Base-by-base conservation (phyloP, 23 tunicate genomes). In the Halocynthia roretzi region DNA sequence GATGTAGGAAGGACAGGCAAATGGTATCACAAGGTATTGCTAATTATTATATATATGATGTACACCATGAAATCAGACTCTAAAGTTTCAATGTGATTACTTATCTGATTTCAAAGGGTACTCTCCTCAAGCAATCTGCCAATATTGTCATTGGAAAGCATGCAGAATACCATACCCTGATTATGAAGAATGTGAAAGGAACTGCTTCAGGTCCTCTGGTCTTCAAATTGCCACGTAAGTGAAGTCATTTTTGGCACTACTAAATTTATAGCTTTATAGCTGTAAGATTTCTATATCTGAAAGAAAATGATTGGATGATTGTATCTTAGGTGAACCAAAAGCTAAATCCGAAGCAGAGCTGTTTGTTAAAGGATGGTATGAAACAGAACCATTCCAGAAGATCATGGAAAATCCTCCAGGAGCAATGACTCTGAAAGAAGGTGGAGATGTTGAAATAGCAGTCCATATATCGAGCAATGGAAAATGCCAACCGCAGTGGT, bases 341-440 rank as follows among this genome's bases (percentile, higher is more conserved):
- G 22, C 71, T 0, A 21, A 58, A 5, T 68, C 70, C 44, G 8
- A 76, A 8, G 68, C 81, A 6, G 52, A 76, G 50, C 71, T 83
- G 56, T 51, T 10, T 51, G 87, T 83, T 4, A 17, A 77, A 12
- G 56, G 81, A 44, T 83, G 87, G 87, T 83, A 67, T 51, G 87
- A 83, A 56, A 83, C 77, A 50, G 87, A 83, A 67, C 87, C 87
- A 22, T 83, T 83, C 40, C 87, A 83, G 40, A 83, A 83, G 48
- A 83, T 83, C 68, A 15, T 62, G 20, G 49, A 56, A 23, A 14
- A 54, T 7, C 50, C 76, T 19, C 87, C 81, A 14, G 87, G 76
- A 7, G 54, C 21, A 40, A 83, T 79, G 6, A 11, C 77, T 48
- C 60, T 68, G 12, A 66, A n/a, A 19, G 31, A 19, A 50, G 87